A percentile compares a stretch with the other conserved stretches of the same genome.
Evolutionary conservation across 2,888 invertebrate species (phyloP).

Genomic region (Eupeodes luniger): DNA sequence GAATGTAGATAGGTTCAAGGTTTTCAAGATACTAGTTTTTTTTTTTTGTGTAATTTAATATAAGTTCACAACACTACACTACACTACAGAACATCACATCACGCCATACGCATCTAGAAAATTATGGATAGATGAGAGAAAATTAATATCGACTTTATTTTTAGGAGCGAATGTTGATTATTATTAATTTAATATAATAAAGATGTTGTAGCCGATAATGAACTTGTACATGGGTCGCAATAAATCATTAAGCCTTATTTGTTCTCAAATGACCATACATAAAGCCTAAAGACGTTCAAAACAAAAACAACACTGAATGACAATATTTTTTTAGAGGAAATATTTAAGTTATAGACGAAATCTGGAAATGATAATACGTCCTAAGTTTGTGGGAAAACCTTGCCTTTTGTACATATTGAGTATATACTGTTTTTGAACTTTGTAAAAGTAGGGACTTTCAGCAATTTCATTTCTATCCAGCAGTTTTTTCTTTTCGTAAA

Average conservation of each 20-base stretch:
- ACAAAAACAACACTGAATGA: neutral
- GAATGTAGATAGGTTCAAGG: slow-evolving; percentile 60
- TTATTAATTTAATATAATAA: slow-evolving; percentile 69
- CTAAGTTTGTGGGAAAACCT: too few species aligned
- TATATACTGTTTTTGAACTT: too few species aligned
- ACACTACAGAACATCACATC: neutral
- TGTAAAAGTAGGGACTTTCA: too few species aligned
- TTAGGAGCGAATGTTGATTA: slow-evolving; percentile 54
- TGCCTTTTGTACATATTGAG: too few species aligned
- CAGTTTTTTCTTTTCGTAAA: too few species aligned
- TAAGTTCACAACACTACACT: neutral
- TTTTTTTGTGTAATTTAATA: slow-evolving; percentile 10
- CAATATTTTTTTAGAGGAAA: too few species aligned
- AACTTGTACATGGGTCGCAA: slow-evolving; percentile 34
- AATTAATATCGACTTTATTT: slow-evolving; percentile 61
- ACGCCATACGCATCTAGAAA: slow-evolving; percentile 22
- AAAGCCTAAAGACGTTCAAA: neutral
- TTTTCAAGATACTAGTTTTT: slow-evolving; percentile 43
- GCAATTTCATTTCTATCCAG: too few species aligned
- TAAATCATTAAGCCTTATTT: slow-evolving; percentile 50
- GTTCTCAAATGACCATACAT: neutral
- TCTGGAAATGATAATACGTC: too few species aligned
- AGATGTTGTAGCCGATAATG: slow-evolving; percentile 65
- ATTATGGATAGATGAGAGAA: slow-evolving; percentile 27
- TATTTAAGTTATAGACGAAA: too few species aligned